Evolutionary conservation across 2,888 invertebrate genomes (phyloP).

Genomic region (Quadriops clusia): DNA sequence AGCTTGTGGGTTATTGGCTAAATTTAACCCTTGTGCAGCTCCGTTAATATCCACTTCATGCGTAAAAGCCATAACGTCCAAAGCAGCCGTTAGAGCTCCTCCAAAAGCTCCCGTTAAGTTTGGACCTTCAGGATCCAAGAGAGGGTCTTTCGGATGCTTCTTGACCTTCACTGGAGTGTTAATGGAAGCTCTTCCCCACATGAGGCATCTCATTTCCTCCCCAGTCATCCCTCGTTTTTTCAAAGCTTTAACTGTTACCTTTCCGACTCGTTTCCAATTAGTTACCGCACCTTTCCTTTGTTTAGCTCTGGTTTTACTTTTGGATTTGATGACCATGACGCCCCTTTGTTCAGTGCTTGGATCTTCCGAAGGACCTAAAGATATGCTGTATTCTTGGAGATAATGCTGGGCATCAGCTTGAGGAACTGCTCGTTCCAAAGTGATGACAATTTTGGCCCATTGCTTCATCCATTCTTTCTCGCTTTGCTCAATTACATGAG

Average conservation of each 20-base stretch:
- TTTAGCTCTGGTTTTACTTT: constrained; percentile 89
- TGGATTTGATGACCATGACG: constrained; percentile 96
- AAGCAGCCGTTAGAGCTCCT: constrained; percentile 59
- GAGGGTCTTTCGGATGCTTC: too few species aligned
- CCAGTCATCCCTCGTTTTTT: constrained; percentile 75
- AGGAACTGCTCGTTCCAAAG: constrained; percentile 85
- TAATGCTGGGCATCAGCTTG: constrained; percentile 83
- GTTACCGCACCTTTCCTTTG: constrained; percentile 90
- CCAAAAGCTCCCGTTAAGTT: constrained; percentile 41
- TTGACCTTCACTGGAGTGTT: constrained; percentile 70
- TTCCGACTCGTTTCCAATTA: constrained; percentile 95
- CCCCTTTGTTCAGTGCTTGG: constrained; percentile 79
- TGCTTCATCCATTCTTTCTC: constrained; percentile 99
- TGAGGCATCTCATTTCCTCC: constrained; percentile 71
- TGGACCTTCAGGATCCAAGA: constrained; percentile 33
- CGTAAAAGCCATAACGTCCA: constrained; percentile 76
- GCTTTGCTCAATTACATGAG: constrained; percentile 93
- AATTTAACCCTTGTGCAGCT: constrained; percentile 26
- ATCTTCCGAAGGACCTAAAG: constrained; percentile 70
- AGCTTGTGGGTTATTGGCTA: constrained; percentile 22
- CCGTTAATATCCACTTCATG: constrained; percentile 36
- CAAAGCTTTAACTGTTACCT: constrained; percentile 73
- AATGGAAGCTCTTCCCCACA: constrained; percentile 86
- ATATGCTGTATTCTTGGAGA: constrained; percentile 91
- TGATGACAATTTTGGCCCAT: constrained; percentile 99